These are phyloP conservation scores for Platalea minor DNA, from an alignment of 2,797 vertebrate genomes.

Conservation along the genomic window DNA sequence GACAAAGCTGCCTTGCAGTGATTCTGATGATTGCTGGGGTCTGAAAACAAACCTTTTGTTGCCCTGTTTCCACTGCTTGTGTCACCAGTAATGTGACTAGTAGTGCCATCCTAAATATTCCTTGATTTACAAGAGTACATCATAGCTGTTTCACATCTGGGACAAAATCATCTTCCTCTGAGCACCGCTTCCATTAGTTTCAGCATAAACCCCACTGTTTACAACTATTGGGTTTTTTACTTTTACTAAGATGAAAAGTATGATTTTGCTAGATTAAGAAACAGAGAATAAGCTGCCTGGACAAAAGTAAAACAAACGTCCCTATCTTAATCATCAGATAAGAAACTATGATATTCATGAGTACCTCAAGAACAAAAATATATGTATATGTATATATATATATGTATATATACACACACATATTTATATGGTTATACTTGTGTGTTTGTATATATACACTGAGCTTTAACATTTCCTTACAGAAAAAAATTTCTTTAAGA, in stretches of 20 bases:
- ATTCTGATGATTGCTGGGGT: background rate
- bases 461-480: background rate
- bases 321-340: background rate
- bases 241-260: background rate
- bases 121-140: background rate
- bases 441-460: background rate
- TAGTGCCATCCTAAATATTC: background rate
- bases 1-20: background rate
- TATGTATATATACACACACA: no score
- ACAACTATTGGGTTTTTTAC: accelerated
- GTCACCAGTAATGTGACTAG: background rate
- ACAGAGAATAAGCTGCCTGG: background rate
- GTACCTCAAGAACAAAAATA: background rate
- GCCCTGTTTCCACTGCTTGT: background rate
- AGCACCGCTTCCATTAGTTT: background rate
- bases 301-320: background rate
- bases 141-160: background rate
- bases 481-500: background rate
- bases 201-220: background rate
- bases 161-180: background rate
- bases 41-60: background rate
- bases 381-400: no score
- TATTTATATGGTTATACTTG: accelerated
- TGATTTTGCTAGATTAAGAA: background rate
- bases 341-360: background rate